Evolutionary conservation across 2,797 vertebrate species (phyloP).

Genomic region (Chaetodon trifasciatus): DNA sequence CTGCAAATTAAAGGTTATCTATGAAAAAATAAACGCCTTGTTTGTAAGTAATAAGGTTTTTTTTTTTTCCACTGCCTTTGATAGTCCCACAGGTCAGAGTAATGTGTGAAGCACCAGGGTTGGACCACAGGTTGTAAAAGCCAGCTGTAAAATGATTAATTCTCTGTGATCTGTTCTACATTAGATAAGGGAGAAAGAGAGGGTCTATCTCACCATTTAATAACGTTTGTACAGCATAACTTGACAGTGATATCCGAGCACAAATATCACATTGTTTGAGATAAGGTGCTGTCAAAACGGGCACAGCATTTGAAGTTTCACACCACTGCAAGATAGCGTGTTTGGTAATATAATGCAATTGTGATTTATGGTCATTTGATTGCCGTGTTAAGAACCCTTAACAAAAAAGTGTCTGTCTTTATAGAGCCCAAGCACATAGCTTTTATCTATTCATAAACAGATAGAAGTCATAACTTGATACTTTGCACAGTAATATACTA

Average conservation of each 20-base stretch:
- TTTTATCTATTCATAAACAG: constrained; percentile 59
- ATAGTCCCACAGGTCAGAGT: neutral
- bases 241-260: constrained; percentile 15
- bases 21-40: neutral
- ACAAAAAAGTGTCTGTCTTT: constrained; percentile 71
- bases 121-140: constrained; percentile 40
- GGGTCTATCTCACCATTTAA: constrained; percentile 40
- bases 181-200: constrained; percentile 22
- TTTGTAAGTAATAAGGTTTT: neutral
- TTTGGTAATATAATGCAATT: constrained; percentile 40
- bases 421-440: constrained; percentile 36
- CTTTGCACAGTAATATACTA: constrained; percentile 53
- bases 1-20: neutral
- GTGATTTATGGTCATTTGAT: constrained; percentile 60
- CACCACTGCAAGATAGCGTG: constrained; percentile 30
- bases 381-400: constrained; percentile 24
- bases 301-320: constrained; percentile 38
- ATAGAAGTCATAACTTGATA: constrained; percentile 57
- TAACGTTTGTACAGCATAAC: constrained; percentile 41
- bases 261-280: constrained; percentile 42
- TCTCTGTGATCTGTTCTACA: constrained; percentile 53
- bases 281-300: constrained; percentile 44
- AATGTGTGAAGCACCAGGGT: constrained; percentile 21
- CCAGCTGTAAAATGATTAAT: constrained; percentile 64
- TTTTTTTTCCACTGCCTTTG: neutral